Evolutionary conservation across 53 echinoderm and acorn worm species (phyloP).

Genomic region (Holothuria scabra): DNA sequence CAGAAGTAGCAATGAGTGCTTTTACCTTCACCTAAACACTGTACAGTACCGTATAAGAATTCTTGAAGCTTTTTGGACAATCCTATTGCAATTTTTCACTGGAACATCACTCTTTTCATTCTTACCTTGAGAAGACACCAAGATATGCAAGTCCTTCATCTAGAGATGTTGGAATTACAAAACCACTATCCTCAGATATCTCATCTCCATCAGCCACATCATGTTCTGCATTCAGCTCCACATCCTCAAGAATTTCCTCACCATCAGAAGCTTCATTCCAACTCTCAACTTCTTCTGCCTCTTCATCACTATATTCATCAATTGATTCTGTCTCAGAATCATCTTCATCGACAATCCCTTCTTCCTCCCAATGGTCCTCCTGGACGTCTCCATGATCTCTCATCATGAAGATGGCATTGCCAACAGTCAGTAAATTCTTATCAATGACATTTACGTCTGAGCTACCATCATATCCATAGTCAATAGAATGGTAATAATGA

Average conservation of each 20-base stretch:
- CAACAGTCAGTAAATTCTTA: neutral
- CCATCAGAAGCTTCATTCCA: neutral
- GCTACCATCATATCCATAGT: neutral
- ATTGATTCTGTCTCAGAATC: neutral
- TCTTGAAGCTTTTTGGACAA: too few relatives aligned
- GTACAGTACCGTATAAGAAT: too few relatives aligned
- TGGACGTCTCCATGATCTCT: neutral
- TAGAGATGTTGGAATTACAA: slow-evolving; percentile 1
- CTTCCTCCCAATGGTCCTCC: neutral
- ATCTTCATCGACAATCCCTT: neutral
- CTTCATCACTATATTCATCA: neutral
- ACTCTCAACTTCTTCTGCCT: neutral
- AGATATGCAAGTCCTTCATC: slow-evolving; percentile 24
- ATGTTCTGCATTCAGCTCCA: neutral
- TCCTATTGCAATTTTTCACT: too few relatives aligned
- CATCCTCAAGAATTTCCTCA: neutral
- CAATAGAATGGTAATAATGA: neutral
- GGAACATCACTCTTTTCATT: too few relatives aligned
- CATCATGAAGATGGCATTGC: neutral
- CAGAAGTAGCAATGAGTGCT: too few relatives aligned
- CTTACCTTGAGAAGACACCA: slow-evolving; percentile 27
- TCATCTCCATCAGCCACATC: too few relatives aligned
- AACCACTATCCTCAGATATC: neutral
- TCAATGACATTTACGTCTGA: too few relatives aligned
- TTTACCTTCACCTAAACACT: too few relatives aligned